phyloP scores from a whole-genome alignment of 1,140 invertebrate species.

The Heliothis virescens region DNA sequence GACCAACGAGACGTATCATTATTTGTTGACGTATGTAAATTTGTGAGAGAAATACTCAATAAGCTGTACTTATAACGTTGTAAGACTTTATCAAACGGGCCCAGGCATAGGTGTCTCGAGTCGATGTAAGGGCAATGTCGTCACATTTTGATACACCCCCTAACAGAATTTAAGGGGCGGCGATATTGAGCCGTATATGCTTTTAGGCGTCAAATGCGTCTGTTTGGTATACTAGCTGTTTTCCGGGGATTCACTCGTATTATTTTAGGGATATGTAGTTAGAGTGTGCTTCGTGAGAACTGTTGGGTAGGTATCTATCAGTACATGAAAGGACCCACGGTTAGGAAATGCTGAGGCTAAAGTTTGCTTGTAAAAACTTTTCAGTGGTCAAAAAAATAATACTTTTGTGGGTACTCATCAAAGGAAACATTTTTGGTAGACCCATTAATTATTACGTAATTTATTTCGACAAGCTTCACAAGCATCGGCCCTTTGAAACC shows the following conservation, averaged over 20 bases:
- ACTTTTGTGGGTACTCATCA: constrained; percentile 16
- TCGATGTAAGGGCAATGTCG: constrained; percentile 56
- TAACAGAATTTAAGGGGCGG: constrained; percentile 15
- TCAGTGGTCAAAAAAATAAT: not conserved
- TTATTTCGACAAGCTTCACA: constrained; percentile 55
- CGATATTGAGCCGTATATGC: constrained; percentile 5
- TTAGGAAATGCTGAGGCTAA: too few relatives aligned
- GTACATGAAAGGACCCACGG: too few relatives aligned
- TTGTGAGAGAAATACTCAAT: constrained; percentile 71
- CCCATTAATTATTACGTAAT: constrained; percentile 55
- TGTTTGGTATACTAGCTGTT: too few relatives aligned
- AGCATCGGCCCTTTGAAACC: constrained; percentile 56
- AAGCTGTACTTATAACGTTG: constrained; percentile 69
- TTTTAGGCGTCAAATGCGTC: not conserved
- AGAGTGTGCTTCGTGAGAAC: too few relatives aligned
- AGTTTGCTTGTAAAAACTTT: too few relatives aligned
- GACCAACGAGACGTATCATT: constrained; percentile 56
- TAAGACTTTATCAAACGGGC: constrained; percentile 70
- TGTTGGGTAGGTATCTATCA: too few relatives aligned
- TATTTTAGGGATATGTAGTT: too few relatives aligned
- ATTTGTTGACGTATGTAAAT: constrained; percentile 72
- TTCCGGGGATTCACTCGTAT: too few relatives aligned
- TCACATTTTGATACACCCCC: constrained; percentile 7
- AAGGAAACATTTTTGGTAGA: constrained; percentile 44
- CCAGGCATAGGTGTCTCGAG: constrained; percentile 63